phyloP scores from a whole-genome alignment of 1,140 invertebrate species.

The Hypothenemus hampei region DNA sequence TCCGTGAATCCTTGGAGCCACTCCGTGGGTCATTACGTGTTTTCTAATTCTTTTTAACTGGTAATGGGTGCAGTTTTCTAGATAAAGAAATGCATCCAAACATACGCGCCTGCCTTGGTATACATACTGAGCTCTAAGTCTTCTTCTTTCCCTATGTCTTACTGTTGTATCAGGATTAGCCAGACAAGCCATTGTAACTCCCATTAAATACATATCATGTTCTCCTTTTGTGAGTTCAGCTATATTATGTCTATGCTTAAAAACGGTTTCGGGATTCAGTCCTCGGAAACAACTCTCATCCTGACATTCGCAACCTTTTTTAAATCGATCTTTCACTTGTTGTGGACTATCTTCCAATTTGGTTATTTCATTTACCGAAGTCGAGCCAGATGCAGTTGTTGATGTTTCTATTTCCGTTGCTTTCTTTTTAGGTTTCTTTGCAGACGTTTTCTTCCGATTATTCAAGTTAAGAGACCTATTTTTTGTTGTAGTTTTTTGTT shows the following conservation, averaged over 20 bases:
- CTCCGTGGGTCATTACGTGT: slow-evolving; percentile 72
- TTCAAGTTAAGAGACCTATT: slow-evolving; percentile 21
- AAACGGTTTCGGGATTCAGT: slow-evolving; percentile 67
- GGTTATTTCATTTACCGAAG: slow-evolving; percentile 44
- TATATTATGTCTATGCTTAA: slow-evolving; percentile 69
- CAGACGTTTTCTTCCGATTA: slow-evolving; percentile 39
- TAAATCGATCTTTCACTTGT: slow-evolving; percentile 64
- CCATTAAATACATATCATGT: slow-evolving; percentile 73
- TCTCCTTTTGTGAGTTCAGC: slow-evolving; percentile 58
- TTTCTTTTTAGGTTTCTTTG: slow-evolving; percentile 50
- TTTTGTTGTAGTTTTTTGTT: slow-evolving; percentile 36
- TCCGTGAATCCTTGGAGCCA: slow-evolving; percentile 69
- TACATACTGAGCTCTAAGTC: slow-evolving; percentile 67
- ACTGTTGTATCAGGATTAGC: slow-evolving; percentile 69
- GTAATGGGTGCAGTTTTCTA: slow-evolving; percentile 77
- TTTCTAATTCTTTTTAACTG: slow-evolving; percentile 72
- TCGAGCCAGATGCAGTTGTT: too few species aligned
- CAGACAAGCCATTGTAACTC: slow-evolving; percentile 72
- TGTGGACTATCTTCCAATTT: slow-evolving; percentile 54
- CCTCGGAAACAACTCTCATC: slow-evolving; percentile 68
- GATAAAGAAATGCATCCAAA: slow-evolving; percentile 70
- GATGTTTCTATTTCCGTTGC: too few species aligned
- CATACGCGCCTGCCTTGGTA: slow-evolving; percentile 72
- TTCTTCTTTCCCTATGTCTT: slow-evolving; percentile 64
- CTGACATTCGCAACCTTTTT: slow-evolving; percentile 69